phyloP scores from a whole-genome alignment of 1,140 invertebrate species.

The Camponotus floridanus region DNA sequence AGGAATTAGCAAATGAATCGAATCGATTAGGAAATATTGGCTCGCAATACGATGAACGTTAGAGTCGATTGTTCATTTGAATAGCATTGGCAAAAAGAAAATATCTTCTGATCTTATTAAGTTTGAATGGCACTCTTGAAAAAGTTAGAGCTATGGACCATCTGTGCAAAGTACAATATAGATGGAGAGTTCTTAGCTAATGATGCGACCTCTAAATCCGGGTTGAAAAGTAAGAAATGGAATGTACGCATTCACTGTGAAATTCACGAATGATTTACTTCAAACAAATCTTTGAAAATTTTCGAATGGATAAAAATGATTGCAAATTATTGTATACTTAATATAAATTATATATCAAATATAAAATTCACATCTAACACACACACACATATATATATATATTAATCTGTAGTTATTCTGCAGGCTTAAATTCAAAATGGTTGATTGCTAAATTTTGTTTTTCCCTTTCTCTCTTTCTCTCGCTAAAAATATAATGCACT shows the following conservation, averaged over 20 bases:
- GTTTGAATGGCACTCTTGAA: slow-evolving; percentile 57
- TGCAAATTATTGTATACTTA: background rate
- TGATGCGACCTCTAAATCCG: slow-evolving; percentile 61
- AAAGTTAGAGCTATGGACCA: slow-evolving; percentile 60
- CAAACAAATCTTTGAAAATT: slow-evolving; percentile 7
- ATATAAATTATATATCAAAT: too few species aligned
- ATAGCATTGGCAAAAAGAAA: slow-evolving; percentile 22
- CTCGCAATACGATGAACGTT: background rate
- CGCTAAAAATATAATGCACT: background rate
- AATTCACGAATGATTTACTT: slow-evolving; percentile 56
- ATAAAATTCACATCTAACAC: too few species aligned
- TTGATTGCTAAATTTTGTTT: too few species aligned
- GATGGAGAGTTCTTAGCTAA: slow-evolving; percentile 70
- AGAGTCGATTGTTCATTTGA: slow-evolving; percentile 46
- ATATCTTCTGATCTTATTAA: slow-evolving; percentile 62
- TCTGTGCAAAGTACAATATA: slow-evolving; percentile 71
- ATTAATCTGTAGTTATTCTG: slow-evolving; percentile 17
- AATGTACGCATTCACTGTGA: slow-evolving; percentile 50
- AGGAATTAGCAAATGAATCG: background rate
- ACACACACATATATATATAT: too few species aligned
- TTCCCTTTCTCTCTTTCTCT: background rate
- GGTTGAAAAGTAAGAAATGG: slow-evolving; percentile 27
- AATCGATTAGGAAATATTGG: slow-evolving; percentile 28
- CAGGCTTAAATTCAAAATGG: background rate
- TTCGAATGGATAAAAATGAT: slow-evolving; percentile 18